Conservation (phyloP, 1,140 invertebrate species). For the Reticulitermes speratus region DNA sequence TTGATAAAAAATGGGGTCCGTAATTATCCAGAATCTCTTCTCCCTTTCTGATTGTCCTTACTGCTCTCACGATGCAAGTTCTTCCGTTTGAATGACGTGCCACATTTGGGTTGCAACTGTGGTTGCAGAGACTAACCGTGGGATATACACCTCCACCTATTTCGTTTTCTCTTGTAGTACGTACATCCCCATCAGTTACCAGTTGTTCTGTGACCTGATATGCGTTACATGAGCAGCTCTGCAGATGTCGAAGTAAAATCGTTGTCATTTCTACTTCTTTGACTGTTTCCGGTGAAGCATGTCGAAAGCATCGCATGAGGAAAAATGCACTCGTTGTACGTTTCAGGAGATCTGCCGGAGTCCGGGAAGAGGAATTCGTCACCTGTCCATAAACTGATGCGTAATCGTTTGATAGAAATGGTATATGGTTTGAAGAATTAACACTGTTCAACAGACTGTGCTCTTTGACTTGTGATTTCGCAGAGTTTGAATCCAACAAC, state of each 20-base stretch:
- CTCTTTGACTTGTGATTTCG: conserved; percentile 34
- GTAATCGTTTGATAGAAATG: conserved; percentile 46
- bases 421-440: conserved; percentile 30
- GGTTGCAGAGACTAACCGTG: conserved; percentile 63
- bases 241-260: conserved; percentile 55
- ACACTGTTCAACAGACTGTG: no score
- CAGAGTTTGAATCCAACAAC: no score
- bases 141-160: conserved; percentile 62
- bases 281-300: conserved; percentile 36
- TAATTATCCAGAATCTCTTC: conserved; percentile 62
- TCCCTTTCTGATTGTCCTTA: conserved; percentile 51
- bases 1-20: conserved; percentile 56
- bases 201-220: conserved; percentile 63
- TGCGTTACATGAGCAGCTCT: conserved; percentile 62
- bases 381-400: conserved; percentile 48
- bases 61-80: conserved; percentile 33
- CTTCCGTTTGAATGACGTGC: conserved; percentile 53
- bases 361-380: conserved; percentile 49
- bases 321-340: conserved; percentile 55
- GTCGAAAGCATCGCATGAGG: conserved; percentile 52
- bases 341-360: conserved; percentile 52
- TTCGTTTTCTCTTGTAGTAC: conserved; percentile 47
- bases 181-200: conserved; percentile 41
- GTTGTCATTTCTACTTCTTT: conserved; percentile 44
- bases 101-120: conserved; percentile 59